Evolutionary conservation across 2,113 vertebrate genomes (phyloP).

Genomic region (Notothenia coriiceps): DNA sequence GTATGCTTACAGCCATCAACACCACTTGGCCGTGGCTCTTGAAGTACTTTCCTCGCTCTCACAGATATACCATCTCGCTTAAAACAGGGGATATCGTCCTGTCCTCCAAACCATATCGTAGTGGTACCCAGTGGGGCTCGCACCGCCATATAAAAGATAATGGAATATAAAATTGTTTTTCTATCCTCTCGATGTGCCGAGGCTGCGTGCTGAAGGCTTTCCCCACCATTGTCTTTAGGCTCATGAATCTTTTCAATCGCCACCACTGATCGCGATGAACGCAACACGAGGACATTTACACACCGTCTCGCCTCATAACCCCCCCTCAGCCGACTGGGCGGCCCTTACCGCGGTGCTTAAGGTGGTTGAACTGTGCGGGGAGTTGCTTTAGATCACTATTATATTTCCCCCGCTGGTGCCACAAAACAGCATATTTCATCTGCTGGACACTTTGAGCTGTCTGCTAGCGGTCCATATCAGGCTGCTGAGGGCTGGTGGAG

Average conservation of each 20-base stretch:
- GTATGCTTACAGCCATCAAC: constrained; percentile 24
- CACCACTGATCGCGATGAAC: constrained; percentile 26
- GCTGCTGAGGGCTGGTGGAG: background rate
- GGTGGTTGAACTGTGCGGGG: constrained; percentile 33
- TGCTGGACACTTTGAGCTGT: constrained; percentile 54
- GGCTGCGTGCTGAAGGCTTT: constrained; percentile 37
- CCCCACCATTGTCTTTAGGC: constrained; percentile 69
- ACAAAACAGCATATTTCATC: constrained; percentile 57
- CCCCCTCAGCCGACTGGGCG: constrained; percentile 33
- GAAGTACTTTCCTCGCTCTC: constrained; percentile 39
- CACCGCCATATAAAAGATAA: constrained; percentile 73
- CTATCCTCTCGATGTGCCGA: constrained; percentile 61
- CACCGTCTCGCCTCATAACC: constrained; percentile 68
- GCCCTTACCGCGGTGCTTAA: constrained; percentile 41
- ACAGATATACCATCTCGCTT: constrained; percentile 57
- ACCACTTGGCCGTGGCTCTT: constrained; percentile 1
- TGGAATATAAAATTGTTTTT: constrained; percentile 79
- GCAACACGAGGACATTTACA: constrained; percentile 63
- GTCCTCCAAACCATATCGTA: constrained; percentile 50
- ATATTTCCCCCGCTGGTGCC: constrained; percentile 51
- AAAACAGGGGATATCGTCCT: constrained; percentile 47
- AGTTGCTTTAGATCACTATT: constrained; percentile 42
- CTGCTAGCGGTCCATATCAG: background rate
- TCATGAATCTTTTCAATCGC: constrained; percentile 72
- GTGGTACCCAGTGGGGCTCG: constrained; percentile 42